Base-by-base conservation (phyloP, 2,797 vertebrate genomes). In the Lagodon rhomboides region DNA sequence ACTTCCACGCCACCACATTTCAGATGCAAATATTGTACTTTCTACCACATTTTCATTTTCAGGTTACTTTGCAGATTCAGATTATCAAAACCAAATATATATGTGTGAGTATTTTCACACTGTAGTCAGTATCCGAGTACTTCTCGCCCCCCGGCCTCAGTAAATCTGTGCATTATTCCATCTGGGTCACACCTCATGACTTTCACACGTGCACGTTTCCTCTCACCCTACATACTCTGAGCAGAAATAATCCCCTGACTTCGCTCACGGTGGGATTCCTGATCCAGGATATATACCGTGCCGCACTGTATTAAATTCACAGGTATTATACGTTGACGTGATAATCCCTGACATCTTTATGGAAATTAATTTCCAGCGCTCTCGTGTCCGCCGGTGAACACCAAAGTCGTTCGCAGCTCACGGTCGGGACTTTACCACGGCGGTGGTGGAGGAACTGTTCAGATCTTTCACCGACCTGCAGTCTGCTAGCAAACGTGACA, bases 101-200 rank as follows among this genome's bases (percentile, higher is more conserved):
- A n/a, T n/a, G n/a, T n/a, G n/a, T n/a, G n/a, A n/a, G 64, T 38
- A 3, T 0, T 53, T 2, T 38, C 20, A 3, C 20, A 17, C 47
- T 54, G n/a, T 17, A 20, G 38, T 0, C 17, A 7, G 13, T 1
- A 34, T 22, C 34, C 41, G 25, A 53, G 22, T 17, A 2, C 16
- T 12, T 25, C 3, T 3, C 18, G 7, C 18, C 1, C 3, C 1
- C 51, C 47, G 11, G n/a, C 34, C 0, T 1, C 59, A 8, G 58
- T 79, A 68, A 67, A 75, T 75, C 61, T 68, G 62, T 61, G 23
- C 62, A 15, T 80, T 65, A 22, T 53, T 76, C 83, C 49, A 82
- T 20, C 75, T 75, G 81, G 86, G 86, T 83, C 91, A 82, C 17
- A 56, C 47, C 78, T 85, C 76, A 63, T 77, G 72, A 68, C 73